Evolutionary conservation across 2,113 vertebrate species (phyloP).

Genomic region (Mesembrinibis cayennensis): DNA sequence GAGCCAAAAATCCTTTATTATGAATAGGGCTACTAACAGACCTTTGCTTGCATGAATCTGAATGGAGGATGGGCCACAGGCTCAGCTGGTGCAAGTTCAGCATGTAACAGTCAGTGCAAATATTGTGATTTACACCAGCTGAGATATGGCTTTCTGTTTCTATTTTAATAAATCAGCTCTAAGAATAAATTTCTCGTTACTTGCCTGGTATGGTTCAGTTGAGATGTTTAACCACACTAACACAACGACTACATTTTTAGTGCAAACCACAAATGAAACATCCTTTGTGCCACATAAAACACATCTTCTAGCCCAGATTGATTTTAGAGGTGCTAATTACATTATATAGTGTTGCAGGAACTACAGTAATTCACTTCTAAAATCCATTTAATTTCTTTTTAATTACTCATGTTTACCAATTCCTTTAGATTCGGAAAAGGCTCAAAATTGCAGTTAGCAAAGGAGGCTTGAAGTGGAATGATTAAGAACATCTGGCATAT

Average conservation of each 20-base stretch:
- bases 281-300: background rate
- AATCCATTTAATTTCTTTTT: slow-evolving; percentile 60
- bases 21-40: background rate
- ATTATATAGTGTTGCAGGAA: slow-evolving; percentile 16
- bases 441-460: slow-evolving; percentile 43
- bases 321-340: slow-evolving; percentile 52
- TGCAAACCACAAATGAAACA: slow-evolving; percentile 4
- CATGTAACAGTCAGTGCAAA: background rate
- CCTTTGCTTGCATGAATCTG: background rate
- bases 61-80: background rate
- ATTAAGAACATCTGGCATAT: slow-evolving; percentile 56
- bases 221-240: slow-evolving; percentile 33
- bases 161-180: slow-evolving; percentile 1
- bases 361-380: slow-evolving; percentile 46
- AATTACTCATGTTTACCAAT: slow-evolving; percentile 58
- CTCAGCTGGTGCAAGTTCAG: slow-evolving; percentile 33
- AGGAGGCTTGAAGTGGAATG: slow-evolving; percentile 47
- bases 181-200: slow-evolving; percentile 1
- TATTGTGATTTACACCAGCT: slow-evolving; percentile 32
- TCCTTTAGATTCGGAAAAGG: background rate
- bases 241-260: background rate
- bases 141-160: slow-evolving; percentile 6
- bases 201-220: background rate
- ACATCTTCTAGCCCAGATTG: background rate
- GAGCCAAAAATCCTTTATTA: background rate